Percentiles rank a stretch among this genome's conserved stretches.
Conservation (phyloP, 1,140 invertebrate species). For the Macrosteles quadrilineatus region DNA sequence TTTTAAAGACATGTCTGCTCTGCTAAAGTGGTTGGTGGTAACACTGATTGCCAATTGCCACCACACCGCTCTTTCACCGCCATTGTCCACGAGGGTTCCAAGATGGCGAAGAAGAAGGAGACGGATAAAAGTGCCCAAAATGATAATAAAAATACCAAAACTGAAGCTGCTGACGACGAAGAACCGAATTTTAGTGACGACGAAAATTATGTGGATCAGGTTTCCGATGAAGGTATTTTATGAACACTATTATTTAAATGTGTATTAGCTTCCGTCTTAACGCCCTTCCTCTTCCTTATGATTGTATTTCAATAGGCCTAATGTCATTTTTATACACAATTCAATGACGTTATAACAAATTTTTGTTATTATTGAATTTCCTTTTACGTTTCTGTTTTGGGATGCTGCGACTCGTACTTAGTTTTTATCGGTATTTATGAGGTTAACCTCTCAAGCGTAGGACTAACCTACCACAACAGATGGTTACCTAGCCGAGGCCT, state of each 20-base stretch:
- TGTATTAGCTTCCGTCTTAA: background rate
- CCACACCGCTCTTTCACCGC: background rate
- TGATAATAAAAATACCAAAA: constrained; percentile 65
- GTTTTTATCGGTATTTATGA: no score
- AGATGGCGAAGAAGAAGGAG: constrained; percentile 67
- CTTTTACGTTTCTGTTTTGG: background rate
- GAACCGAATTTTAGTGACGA: constrained; percentile 95
- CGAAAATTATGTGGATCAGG: constrained; percentile 89
- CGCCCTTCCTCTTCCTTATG: background rate
- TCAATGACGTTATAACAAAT: background rate
- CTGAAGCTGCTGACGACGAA: constrained; percentile 70
- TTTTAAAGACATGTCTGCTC: no score
- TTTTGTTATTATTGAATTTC: background rate
- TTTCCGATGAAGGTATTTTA: constrained; percentile 85
- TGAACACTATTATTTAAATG: background rate
- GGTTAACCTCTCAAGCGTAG: no score
- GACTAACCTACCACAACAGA: no score
- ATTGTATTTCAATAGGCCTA: background rate
- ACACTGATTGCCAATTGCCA: no score
- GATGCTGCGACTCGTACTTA: background rate
- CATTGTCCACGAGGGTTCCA: constrained; percentile 16
- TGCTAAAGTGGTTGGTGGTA: no score
- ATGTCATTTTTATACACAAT: background rate
- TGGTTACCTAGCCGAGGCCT: no score
- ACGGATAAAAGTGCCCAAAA: constrained; percentile 69